Evolutionary conservation across 1,140 invertebrate genomes (phyloP).

Genomic region (Gerris buenoi): DNA sequence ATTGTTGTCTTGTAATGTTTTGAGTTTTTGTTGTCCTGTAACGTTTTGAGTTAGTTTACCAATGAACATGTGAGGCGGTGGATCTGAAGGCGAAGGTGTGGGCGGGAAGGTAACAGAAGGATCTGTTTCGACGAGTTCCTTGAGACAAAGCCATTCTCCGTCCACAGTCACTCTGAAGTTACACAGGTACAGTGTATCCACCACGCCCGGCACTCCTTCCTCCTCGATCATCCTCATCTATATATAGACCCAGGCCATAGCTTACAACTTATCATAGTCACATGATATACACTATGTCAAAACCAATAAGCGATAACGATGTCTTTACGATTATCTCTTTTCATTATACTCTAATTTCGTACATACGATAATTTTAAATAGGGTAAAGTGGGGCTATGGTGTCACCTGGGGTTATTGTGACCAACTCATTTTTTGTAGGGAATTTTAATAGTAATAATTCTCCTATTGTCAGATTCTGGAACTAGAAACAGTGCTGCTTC

Average conservation of each 20-base stretch:
- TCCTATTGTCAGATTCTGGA: too few species aligned
- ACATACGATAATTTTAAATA: neutral
- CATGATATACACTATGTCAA: neutral
- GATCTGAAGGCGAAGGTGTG: slow-evolving; percentile 26
- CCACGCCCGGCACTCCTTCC: slow-evolving; percentile 62
- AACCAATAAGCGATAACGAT: neutral
- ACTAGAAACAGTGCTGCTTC: too few species aligned
- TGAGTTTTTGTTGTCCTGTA: too few species aligned
- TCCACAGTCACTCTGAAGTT: slow-evolving; percentile 94
- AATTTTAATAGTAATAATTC: too few species aligned
- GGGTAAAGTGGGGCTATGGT: too few species aligned
- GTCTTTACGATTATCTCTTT: neutral
- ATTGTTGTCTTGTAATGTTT: too few species aligned
- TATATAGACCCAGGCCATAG: neutral
- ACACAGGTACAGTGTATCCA: slow-evolving; percentile 92
- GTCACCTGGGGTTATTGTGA: too few species aligned
- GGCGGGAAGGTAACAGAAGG: slow-evolving; percentile 38
- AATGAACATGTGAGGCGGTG: slow-evolving; percentile 15
- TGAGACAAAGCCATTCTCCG: slow-evolving; percentile 92
- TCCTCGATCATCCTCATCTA: slow-evolving; percentile 22
- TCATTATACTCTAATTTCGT: neutral
- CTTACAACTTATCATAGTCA: neutral
- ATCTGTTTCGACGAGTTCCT: slow-evolving; percentile 70
- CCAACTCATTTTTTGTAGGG: too few species aligned
- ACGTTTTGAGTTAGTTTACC: slow-evolving; percentile 17